Evolutionary conservation across 2,797 vertebrate species (phyloP).

Genomic region (Benthosema pterotum): DNA sequence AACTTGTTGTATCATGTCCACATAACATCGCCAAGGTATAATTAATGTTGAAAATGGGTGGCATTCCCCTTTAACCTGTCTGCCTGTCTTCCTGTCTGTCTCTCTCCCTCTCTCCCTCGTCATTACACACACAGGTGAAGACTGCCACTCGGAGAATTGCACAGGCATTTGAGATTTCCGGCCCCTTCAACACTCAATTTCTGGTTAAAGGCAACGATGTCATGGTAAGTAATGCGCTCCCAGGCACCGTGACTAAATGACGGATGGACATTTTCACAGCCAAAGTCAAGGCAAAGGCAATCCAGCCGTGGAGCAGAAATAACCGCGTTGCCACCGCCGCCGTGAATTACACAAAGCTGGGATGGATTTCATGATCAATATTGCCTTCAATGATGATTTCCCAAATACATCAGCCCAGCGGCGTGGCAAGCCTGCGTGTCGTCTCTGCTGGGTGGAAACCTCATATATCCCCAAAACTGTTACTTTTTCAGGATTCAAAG

Average conservation of each 20-base stretch:
- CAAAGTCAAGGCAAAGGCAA: conserved; percentile 27
- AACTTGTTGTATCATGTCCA: too few species aligned
- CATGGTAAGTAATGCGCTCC: conserved; percentile 85
- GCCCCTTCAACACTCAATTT: conserved; percentile 96
- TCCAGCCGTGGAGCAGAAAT: conserved; percentile 45
- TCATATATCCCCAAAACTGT: too few species aligned
- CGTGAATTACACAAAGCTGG: conserved; percentile 19
- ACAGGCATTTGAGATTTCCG: conserved; percentile 92
- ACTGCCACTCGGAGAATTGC: conserved; percentile 90
- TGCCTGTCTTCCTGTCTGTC: too few species aligned
- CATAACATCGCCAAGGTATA: too few species aligned
- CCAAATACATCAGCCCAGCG: not conserved
- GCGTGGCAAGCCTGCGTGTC: too few species aligned
- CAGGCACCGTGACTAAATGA: conserved; percentile 43
- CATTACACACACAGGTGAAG: conserved; percentile 82
- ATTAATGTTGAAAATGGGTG: too few species aligned
- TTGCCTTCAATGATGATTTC: conserved; percentile 25
- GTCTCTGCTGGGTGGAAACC: too few species aligned
- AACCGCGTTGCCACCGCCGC: conserved; percentile 10
- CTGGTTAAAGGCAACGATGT: conserved; percentile 94
- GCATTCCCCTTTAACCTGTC: too few species aligned
- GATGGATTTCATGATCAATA: conserved; percentile 35
- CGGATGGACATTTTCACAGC: conserved; percentile 51
- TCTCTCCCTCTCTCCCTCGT: not conserved
- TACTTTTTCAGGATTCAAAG: too few species aligned